Evolutionary conservation across 2,888 invertebrate genomes (phyloP), one percentile per base, ranked within the genome.

Genomic region (Desoria tigrina): DNA sequence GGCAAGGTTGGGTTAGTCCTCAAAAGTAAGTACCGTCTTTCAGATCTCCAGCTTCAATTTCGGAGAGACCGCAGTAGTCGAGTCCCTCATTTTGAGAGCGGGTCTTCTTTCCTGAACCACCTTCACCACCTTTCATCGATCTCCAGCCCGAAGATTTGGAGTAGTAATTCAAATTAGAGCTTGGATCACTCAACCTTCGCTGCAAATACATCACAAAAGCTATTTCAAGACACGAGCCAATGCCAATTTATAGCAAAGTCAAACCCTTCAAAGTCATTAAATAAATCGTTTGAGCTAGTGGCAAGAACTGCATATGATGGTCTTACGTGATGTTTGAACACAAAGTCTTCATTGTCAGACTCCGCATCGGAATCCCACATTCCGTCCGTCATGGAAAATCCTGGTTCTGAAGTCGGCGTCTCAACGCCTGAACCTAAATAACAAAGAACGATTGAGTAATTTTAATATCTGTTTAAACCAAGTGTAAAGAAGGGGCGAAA

Each of bases 391-490:
- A 89, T 89, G 77, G 89, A 88, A 77, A 88, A 88, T 4, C 84
- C 93, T 65, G 91, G 93, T 81, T 97, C 96, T 21, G 93, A 93
- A 63, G 90, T 90, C 23, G 97, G 97, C 16, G 97, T 97, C 81
- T 96, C 96, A 1, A 90, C 90, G 1, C 96, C 96, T 18, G 92
- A 92, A 24, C 85, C 81, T 79, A 71, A n/a, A n/a, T n/a, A n/a
- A n/a, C n/a, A n/a, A n/a, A n/a, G n/a, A n/a, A n/a, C n/a, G n/a
- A n/a, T n/a, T n/a, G n/a, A n/a, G n/a, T n/a, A n/a, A n/a, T n/a
- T n/a, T n/a, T n/a, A n/a, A n/a, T n/a, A n/a, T n/a, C n/a, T n/a
- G n/a, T n/a, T n/a, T n/a, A n/a, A n/a, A n/a, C n/a, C n/a, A n/a
- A n/a, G n/a, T n/a, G n/a, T n/a, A n/a, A n/a, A n/a, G n/a, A n/a